Percentiles rank a stretch among this genome's conserved stretches.
Evolutionary conservation across 1,140 invertebrate genomes (phyloP).

Genomic region (Augochlora pura): DNA sequence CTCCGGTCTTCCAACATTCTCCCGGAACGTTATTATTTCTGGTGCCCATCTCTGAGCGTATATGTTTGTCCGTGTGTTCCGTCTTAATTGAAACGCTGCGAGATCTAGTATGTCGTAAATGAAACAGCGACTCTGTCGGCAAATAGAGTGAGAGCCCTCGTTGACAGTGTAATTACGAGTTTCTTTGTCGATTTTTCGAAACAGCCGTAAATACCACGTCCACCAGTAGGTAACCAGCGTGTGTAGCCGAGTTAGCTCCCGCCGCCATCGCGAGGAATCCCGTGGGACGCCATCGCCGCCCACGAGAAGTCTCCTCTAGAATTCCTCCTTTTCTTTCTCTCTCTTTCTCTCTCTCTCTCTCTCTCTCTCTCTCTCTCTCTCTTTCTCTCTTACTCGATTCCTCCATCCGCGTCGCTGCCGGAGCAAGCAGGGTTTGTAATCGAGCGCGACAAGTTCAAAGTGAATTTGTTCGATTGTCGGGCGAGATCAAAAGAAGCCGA

Average conservation of each 20-base stretch:
- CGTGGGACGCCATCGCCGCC: too few species aligned
- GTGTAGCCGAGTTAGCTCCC: too few species aligned
- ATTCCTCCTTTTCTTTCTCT: not conserved
- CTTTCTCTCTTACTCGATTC: not conserved
- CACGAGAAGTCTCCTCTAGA: not conserved
- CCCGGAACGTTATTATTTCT: too few species aligned
- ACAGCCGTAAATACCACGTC: not conserved
- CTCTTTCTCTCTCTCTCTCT: not conserved
- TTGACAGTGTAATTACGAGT: constrained; percentile 8
- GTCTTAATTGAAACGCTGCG: constrained; percentile 26
- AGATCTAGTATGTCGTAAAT: not conserved
- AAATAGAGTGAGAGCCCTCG: not conserved
- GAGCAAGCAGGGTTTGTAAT: constrained; percentile 14
- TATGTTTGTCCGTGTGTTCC: constrained; percentile 23
- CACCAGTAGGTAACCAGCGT: too few species aligned
- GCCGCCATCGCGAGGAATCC: too few species aligned
- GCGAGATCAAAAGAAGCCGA: not conserved
- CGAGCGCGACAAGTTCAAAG: not conserved
- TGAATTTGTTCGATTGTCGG: constrained; percentile 9
- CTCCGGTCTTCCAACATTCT: too few species aligned
- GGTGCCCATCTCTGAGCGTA: too few species aligned
- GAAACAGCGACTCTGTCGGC: not conserved
- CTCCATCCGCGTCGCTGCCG: too few species aligned
- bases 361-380: not conserved
- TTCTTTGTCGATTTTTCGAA: not conserved